Evolutionary conservation across 1,140 invertebrate species (phyloP).

Genomic region (Dinoponera quadriceps): DNA sequence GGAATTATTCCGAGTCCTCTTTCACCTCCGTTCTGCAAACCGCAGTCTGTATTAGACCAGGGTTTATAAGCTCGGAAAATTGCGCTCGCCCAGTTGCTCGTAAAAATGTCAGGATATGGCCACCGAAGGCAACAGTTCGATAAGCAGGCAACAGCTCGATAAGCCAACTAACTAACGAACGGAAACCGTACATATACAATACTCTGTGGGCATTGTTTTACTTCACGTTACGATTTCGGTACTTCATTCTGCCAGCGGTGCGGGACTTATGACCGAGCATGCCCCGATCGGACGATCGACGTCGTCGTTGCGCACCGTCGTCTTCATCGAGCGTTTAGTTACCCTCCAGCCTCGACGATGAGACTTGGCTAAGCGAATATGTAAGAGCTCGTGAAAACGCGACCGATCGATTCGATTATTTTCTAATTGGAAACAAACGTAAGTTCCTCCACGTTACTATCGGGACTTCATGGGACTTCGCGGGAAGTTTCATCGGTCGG

Average conservation of each 20-base stretch:
- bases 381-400: neutral
- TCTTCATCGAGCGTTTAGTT: no score
- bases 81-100: neutral
- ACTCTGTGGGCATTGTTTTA: neutral
- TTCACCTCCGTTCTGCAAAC: neutral
- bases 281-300: no score
- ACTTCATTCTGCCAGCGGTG: neutral
- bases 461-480: slow-evolving; percentile 22
- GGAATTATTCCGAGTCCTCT: neutral
- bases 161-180: neutral
- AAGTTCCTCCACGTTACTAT: slow-evolving; percentile 32
- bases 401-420: slow-evolving; percentile 32
- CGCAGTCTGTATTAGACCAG: neutral
- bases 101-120: neutral
- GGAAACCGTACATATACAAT: no score
- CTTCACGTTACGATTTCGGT: neutral
- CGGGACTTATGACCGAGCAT: no score
- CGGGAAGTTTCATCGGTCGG: slow-evolving; percentile 46
- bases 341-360: no score
- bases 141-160: neutral
- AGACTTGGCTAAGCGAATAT: no score
- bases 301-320: no score
- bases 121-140: neutral
- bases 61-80: neutral
- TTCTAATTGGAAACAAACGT: slow-evolving; percentile 25